Percentiles rank a stretch among this genome's conserved stretches.
phyloP scores from a whole-genome alignment of 2,888 invertebrate species.

The Erebia aethiops region DNA sequence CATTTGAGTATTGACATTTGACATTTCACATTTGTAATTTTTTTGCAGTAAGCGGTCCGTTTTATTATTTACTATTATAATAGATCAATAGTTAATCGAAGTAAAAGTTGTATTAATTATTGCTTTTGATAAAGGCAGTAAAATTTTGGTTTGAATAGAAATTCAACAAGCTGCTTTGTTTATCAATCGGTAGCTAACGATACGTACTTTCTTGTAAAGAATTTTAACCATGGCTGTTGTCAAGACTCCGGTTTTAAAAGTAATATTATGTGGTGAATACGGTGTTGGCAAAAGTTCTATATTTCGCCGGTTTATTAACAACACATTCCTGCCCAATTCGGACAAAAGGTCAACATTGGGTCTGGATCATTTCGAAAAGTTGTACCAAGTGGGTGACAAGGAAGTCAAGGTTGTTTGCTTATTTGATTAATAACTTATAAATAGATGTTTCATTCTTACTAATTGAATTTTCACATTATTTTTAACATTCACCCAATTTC shows the following conservation, averaged over 20 bases:
- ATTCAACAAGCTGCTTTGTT: neutral
- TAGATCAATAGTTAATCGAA: neutral
- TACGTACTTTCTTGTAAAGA: conserved; percentile 16
- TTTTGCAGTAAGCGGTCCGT: too few relatives aligned
- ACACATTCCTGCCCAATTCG: conserved; percentile 92
- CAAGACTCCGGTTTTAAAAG: conserved; percentile 93
- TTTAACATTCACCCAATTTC: conserved; percentile 41
- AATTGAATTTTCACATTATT: conserved; percentile 21
- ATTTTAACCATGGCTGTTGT: conserved; percentile 87
- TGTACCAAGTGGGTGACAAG: conserved; percentile 89
- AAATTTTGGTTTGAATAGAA: neutral
- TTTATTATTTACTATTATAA: too few relatives aligned
- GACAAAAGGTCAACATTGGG: conserved; percentile 95
- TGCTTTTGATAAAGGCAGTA: neutral
- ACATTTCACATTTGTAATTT: too few relatives aligned
- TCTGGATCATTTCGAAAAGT: conserved; percentile 94
- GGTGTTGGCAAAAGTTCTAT: conserved; percentile 97
- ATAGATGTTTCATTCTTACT: conserved; percentile 18
- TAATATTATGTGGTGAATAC: conserved; percentile 97
- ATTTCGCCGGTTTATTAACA: conserved; percentile 94
- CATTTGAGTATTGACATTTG: too few relatives aligned
- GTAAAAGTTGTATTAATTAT: neutral
- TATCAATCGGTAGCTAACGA: conserved; percentile 1
- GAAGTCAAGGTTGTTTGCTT: conserved; percentile 86
- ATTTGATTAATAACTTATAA: conserved; percentile 33